A percentile compares a stretch with the other conserved stretches of the same genome.
These are phyloP conservation scores for Paragorgia papillata DNA, from an alignment of 92 coral and sea anemone species.

Conservation along the genomic window DNA sequence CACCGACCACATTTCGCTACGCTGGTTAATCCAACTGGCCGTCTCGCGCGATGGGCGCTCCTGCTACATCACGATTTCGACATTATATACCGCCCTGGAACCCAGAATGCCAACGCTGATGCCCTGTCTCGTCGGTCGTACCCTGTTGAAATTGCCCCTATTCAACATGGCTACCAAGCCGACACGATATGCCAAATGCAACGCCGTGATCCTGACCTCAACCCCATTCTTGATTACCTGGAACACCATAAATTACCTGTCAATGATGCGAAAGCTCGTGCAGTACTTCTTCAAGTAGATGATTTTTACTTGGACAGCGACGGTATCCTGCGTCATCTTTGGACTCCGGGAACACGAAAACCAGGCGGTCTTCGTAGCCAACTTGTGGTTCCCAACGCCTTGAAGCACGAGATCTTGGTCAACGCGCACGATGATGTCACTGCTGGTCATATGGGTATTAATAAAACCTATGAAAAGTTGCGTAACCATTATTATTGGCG, in stretches of 20 bases:
- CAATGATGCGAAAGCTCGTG: too few relatives aligned
- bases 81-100: constrained; percentile 9
- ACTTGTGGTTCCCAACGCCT: constrained; percentile 32
- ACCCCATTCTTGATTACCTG: too few relatives aligned
- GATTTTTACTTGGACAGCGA: too few relatives aligned
- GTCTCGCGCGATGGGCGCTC: constrained; percentile 6
- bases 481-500: too few relatives aligned
- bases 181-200: too few relatives aligned
- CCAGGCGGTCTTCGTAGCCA: neutral
- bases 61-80: constrained; percentile 20
- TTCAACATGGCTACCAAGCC: neutral
- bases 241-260: too few relatives aligned
- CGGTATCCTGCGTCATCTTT: too few relatives aligned
- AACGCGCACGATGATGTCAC: constrained; percentile 45
- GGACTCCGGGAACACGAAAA: neutral
- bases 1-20: constrained; percentile 56
- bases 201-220: too few relatives aligned
- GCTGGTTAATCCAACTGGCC: constrained; percentile 23
- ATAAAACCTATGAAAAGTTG: too few relatives aligned
- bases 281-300: too few relatives aligned
- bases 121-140: constrained; percentile 1
- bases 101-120: neutral
- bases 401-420: constrained; percentile 35
- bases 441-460: neutral
- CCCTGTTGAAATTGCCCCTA: too few relatives aligned